Conservation (phyloP, 1,140 invertebrate genomes). For the Calephelis nemesis region DNA sequence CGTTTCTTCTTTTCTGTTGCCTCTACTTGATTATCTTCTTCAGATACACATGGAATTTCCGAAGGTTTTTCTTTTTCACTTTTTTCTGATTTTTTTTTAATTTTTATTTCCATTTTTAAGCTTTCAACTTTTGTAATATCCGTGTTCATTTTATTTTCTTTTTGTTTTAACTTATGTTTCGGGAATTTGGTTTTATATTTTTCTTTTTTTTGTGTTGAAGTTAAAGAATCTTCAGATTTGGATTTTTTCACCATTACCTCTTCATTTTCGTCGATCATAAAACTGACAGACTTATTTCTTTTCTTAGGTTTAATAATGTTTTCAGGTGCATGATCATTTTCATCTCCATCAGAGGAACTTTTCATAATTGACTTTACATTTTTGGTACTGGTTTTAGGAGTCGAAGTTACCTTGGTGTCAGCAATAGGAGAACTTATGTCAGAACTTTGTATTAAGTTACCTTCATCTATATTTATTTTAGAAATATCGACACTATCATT, state of each 20-base stretch:
- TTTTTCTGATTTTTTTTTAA: constrained; percentile 1
- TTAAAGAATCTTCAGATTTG: constrained; percentile 46
- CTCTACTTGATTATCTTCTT: background rate
- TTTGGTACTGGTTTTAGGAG: constrained; percentile 34
- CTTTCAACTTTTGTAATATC: constrained; percentile 26
- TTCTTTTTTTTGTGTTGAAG: constrained; percentile 22
- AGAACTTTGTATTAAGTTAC: constrained; percentile 25
- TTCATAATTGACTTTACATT: constrained; percentile 32
- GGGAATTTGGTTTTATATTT: constrained; percentile 34
- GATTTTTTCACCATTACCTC: constrained; percentile 51
- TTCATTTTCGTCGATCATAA: constrained; percentile 60
- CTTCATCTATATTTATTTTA: constrained; percentile 36
- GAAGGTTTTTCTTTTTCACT: constrained; percentile 13
- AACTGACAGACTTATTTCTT: constrained; percentile 67
- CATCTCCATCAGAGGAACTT: constrained; percentile 17
- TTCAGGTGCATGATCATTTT: constrained; percentile 13
- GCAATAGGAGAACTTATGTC: constrained; percentile 23
- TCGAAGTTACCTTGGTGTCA: constrained; percentile 41
- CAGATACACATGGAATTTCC: background rate
- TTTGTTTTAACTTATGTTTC: constrained; percentile 38
- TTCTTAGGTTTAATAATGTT: constrained; percentile 51
- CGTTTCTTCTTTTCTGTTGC: constrained; percentile 22
- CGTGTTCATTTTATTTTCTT: constrained; percentile 37
- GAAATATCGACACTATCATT: constrained; percentile 37
- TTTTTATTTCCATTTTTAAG: constrained; percentile 21